A percentile compares a stretch with the other conserved stretches of the same genome.
phyloP scores from a whole-genome alignment of 2,797 vertebrate species.

The Ctenopoma kingsleyae region DNA sequence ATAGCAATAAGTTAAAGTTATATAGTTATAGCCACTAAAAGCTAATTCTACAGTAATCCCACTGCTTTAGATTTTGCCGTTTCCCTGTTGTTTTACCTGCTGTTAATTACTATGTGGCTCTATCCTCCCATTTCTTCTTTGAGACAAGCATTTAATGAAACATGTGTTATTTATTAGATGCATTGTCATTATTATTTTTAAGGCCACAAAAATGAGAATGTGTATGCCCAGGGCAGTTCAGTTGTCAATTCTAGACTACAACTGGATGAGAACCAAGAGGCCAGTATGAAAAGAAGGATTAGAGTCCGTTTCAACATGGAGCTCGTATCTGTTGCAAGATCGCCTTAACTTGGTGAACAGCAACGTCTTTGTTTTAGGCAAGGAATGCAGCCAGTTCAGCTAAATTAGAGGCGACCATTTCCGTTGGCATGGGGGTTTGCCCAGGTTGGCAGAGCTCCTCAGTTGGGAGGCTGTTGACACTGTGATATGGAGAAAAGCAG shows the following conservation, averaged over 20 bases:
- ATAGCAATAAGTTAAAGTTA: not conserved
- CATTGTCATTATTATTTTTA: constrained; percentile 51
- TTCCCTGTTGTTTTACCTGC: constrained; percentile 47
- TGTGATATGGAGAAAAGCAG: constrained; percentile 18
- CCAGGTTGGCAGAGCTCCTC: constrained; percentile 51
- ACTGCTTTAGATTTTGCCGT: constrained; percentile 8
- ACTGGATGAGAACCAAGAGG: constrained; percentile 67
- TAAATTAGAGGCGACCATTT: constrained; percentile 71
- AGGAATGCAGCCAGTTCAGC: constrained; percentile 72
- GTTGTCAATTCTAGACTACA: constrained; percentile 51
- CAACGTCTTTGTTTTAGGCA: constrained; percentile 72
- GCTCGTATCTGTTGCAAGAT: constrained; percentile 76
- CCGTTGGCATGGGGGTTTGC: constrained; percentile 54
- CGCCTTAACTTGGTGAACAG: constrained; percentile 75
- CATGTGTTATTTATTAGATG: constrained; percentile 64
- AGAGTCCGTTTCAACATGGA: constrained; percentile 65
- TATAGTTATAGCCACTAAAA: not conserved
- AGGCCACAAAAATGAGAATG: constrained; percentile 31
- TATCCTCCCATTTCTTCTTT: constrained; percentile 31
- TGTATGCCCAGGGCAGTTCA: constrained; percentile 44
- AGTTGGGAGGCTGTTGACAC: constrained; percentile 12
- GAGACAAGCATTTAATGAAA: constrained; percentile 59
- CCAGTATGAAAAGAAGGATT: constrained; percentile 72
- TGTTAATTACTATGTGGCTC: constrained; percentile 51
- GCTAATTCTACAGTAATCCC: not conserved